Percentiles rank a stretch among this genome's conserved stretches.
Conservation (phyloP, 2,113 vertebrate species). For the Chroicocephalus ridibundus region DNA sequence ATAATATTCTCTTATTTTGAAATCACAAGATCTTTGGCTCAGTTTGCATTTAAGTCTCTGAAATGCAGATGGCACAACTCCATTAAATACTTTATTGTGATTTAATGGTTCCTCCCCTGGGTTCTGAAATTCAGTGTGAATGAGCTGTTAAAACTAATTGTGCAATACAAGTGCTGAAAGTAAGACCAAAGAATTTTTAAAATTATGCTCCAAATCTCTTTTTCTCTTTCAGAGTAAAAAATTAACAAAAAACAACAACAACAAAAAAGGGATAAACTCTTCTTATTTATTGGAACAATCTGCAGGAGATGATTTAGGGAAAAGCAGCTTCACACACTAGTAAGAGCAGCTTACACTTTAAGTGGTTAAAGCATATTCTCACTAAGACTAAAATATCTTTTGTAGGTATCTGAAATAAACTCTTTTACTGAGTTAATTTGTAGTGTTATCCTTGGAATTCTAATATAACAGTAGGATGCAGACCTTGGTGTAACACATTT, state of each 20-base stretch:
- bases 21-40: slow-evolving; percentile 14
- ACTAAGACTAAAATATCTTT: not conserved
- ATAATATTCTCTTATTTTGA: not conserved
- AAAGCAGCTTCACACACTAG: not conserved
- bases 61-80: not conserved
- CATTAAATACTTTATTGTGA: slow-evolving; percentile 12
- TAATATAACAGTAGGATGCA: not conserved
- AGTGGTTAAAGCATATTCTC: not conserved
- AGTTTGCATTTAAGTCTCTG: not conserved
- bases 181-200: not conserved
- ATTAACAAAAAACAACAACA: not conserved
- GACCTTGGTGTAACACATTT: not conserved
- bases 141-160: slow-evolving; percentile 17
- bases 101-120: slow-evolving; percentile 14
- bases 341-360: not conserved
- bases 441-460: not conserved
- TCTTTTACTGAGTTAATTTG: not conserved
- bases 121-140: slow-evolving; percentile 1
- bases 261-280: not conserved
- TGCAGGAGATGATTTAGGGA: not conserved
- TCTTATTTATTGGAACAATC: not conserved
- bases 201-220: not conserved
- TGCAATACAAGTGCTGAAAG: not conserved
- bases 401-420: not conserved
- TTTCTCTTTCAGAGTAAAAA: not conserved